phyloP scores from a whole-genome alignment of 2,113 vertebrate species.

The Brienomyrus longianalis region DNA sequence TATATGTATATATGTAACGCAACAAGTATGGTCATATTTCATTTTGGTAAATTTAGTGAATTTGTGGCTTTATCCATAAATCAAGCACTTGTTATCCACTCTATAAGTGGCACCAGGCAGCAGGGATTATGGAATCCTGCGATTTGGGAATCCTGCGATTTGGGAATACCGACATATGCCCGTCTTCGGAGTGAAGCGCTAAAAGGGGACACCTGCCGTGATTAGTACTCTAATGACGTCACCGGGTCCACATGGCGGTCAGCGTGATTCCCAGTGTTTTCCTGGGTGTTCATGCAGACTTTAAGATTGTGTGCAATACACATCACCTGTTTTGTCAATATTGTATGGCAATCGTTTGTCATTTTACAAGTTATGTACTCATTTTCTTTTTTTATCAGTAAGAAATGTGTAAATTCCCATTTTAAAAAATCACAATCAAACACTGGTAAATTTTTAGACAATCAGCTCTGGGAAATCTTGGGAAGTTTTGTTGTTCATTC shows the following conservation, averaged over 20 bases:
- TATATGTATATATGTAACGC: neutral
- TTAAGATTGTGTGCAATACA: slow-evolving; percentile 6
- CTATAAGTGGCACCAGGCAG: neutral
- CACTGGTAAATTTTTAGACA: slow-evolving; percentile 3
- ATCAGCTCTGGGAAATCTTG: neutral
- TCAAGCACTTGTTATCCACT: neutral
- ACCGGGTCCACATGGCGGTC: neutral
- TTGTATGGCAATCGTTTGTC: neutral
- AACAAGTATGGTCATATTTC: neutral
- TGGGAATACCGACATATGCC: neutral
- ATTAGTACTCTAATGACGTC: neutral
- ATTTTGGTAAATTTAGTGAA: neutral
- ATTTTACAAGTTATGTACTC: neutral
- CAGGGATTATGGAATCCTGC: neutral
- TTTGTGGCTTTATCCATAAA: slow-evolving; percentile 1
- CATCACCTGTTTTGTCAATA: neutral
- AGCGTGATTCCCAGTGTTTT: neutral
- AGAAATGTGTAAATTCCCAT: neutral
- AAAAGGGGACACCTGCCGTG: neutral
- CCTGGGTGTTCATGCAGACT: neutral
- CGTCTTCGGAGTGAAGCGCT: neutral
- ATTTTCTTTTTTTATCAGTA: neutral
- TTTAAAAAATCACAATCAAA: neutral
- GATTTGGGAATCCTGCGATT: neutral
- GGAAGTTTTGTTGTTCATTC: neutral